Base-by-base conservation (phyloP, 1,140 invertebrate genomes). In the Monochamus saltuarius region DNA sequence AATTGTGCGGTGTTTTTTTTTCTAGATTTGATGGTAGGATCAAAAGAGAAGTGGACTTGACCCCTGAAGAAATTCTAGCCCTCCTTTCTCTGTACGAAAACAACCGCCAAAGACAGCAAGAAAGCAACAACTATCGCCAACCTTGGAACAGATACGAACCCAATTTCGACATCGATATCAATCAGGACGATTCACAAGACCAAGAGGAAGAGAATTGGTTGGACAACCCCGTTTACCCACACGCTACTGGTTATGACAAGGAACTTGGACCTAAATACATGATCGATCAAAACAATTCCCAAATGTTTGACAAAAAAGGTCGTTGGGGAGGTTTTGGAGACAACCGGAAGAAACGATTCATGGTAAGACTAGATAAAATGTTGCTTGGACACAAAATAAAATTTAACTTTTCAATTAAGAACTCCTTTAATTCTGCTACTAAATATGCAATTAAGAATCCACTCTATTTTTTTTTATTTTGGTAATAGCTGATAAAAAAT, bases 31-130 rank as follows among this genome's bases (percentile, higher is more conserved):
- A 54, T n/a, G 38, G 14, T 1, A 62, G 73, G 42, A 56, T 64
- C 9, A 74, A 74, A 54, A 57, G 72, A 14, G 68, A 71, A 11
- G 58, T 70, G 7, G 73, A 76, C 40, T 51, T 76, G 17, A 70
- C 66, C 7, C 74, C 74, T 11, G 74, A 76, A 60, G 73, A 75
- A 45, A 64, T 74, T n/a, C 57, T 75, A 10, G 63, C 71, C 1
- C 50, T 76, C 4, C 56, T 76, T 0, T 64, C 66, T 1, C 58
- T 76, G 6, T 74, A 72, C 62, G 74, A 76, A 49, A 73, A 69
- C 49, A 68, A 71, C 13, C 66, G 66, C 14, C 62, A 64, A 13
- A 57, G 56, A 2, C 40, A 29, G 8, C 17, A 55, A 39, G 42
- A 60, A 11, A 53, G 38, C 19, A 62, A 65, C 43, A 64, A 71